Evolutionary conservation across 2,113 vertebrate species (phyloP).

Genomic region (Chiloscyllium plagiosum): DNA sequence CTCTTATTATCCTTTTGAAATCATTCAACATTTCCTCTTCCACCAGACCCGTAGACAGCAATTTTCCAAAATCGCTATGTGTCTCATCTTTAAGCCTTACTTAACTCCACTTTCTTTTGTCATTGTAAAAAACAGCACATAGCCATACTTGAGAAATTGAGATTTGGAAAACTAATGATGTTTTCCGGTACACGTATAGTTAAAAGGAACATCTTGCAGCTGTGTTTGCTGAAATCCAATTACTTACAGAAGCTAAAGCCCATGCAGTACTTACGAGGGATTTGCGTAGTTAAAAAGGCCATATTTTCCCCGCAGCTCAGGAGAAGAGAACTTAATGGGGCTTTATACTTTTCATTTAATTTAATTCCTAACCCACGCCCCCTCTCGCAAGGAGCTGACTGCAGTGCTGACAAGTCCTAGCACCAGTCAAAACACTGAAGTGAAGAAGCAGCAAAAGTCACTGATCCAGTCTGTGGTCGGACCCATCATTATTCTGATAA

Average conservation of each 20-base stretch:
- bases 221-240: not conserved
- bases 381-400: not conserved
- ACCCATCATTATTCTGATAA: not conserved
- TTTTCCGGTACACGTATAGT: not conserved
- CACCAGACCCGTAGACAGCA: not conserved
- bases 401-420: not conserved
- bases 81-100: not conserved
- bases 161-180: not conserved
- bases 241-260: conserved; percentile 13
- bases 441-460: not conserved
- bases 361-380: conserved; percentile 11
- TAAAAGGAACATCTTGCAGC: not conserved
- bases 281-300: not conserved
- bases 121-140: no score
- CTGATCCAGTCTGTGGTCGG: not conserved
- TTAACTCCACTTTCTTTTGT: not conserved
- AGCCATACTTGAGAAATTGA: not conserved
- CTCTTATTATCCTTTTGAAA: not conserved
- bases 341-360: not conserved
- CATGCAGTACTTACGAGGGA: conserved; percentile 21
- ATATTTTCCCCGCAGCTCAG: not conserved
- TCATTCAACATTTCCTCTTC: not conserved
- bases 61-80: not conserved
- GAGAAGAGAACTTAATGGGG: not conserved
- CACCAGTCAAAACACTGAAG: not conserved